These are phyloP conservation scores for Zaprionus ghesquierei DNA, from an alignment of 1,140 invertebrate genomes.

Conservation along the genomic window DNA sequence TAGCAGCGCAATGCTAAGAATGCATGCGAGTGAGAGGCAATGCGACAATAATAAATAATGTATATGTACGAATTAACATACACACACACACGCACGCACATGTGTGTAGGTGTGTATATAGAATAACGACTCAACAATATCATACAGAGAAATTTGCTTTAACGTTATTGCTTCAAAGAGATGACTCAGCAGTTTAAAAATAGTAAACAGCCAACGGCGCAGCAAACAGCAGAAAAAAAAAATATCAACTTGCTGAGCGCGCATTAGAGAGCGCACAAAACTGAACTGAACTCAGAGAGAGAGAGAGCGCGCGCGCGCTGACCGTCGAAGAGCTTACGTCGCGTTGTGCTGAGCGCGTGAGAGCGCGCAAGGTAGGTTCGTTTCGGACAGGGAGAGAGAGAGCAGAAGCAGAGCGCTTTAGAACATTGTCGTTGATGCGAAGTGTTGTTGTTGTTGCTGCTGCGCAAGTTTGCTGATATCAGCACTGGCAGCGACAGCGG, in stretches of 20 bases:
- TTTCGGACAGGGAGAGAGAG: constrained; percentile 26
- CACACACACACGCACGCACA: constrained; percentile 6
- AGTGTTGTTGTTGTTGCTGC: constrained; percentile 7
- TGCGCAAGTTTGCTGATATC: constrained; percentile 63
- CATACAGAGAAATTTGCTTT: constrained; percentile 49
- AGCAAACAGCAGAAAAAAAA: no score
- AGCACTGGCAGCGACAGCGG: constrained; percentile 26
- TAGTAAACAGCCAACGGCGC: constrained; percentile 79
- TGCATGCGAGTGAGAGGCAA: background rate
- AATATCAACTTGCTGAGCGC: constrained; percentile 62
- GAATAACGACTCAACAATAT: constrained; percentile 43
- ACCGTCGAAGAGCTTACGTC: background rate
- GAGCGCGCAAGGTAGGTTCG: background rate
- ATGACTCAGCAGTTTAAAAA: constrained; percentile 82
- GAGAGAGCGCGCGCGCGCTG: background rate
- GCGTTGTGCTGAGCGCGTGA: no score
- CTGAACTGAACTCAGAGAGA: background rate
- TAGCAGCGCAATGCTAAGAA: background rate
- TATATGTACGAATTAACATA: background rate
- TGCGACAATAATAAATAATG: background rate
- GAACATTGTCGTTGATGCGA: constrained; percentile 27
- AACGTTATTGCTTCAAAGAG: constrained; percentile 74
- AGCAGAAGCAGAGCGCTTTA: constrained; percentile 29
- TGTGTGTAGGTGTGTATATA: background rate
- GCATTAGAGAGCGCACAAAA: constrained; percentile 53